These are phyloP conservation scores for Lithophane ornitopus DNA, from an alignment of 2,888 invertebrate genomes.

Conservation along the genomic window DNA sequence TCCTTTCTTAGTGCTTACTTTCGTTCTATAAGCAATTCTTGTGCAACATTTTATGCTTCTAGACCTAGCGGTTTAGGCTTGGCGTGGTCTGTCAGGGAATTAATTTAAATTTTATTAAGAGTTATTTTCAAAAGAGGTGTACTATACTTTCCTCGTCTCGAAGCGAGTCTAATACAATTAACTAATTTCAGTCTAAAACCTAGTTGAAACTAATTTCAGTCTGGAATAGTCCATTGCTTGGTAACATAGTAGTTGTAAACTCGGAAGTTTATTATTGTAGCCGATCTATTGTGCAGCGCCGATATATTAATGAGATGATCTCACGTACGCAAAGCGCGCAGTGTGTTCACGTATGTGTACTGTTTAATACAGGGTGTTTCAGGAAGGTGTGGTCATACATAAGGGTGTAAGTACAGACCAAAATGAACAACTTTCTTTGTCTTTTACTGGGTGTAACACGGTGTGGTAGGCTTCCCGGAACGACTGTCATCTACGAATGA, in stretches of 20 bases:
- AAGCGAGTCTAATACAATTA: background rate
- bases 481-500: too few species aligned
- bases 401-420: background rate
- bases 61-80: too few species aligned
- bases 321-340: background rate
- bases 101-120: too few species aligned
- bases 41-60: too few species aligned
- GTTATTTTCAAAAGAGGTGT: background rate
- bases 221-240: background rate
- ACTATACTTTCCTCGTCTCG: too few species aligned
- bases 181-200: conserved; percentile 10
- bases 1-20: too few species aligned
- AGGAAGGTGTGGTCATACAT: background rate
- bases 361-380: background rate
- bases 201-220: conserved; percentile 20
- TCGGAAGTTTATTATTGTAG: conserved; percentile 29
- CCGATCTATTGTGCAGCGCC: background rate
- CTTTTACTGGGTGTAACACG: too few species aligned
- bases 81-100: too few species aligned
- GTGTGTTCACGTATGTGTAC: background rate
- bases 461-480: too few species aligned
- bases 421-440: too few species aligned
- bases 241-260: conserved; percentile 5
- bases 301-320: conserved; percentile 36
- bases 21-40: too few species aligned